Evolutionary conservation across 2,888 invertebrate genomes (phyloP).

Genomic region (Dolichopus griseipennis): DNA sequence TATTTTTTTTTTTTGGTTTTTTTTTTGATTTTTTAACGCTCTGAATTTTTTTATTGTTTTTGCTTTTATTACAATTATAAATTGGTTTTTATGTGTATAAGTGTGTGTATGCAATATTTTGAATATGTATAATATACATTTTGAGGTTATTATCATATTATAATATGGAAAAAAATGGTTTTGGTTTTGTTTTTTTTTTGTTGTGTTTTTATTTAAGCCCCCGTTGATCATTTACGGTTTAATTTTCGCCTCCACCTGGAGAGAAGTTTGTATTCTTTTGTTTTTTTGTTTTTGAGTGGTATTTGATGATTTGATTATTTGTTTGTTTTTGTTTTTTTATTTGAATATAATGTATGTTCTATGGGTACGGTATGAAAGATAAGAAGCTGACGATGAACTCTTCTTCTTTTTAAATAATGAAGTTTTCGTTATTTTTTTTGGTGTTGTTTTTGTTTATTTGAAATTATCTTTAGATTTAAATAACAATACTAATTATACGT

Average conservation of each 20-base stretch:
- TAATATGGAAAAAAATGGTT: too few relatives aligned
- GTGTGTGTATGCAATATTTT: too few relatives aligned
- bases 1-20: slow-evolving; percentile 6
- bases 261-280: neutral
- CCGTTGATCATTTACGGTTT: slow-evolving; percentile 17
- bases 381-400: slow-evolving; percentile 12
- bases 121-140: too few relatives aligned
- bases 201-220: slow-evolving; percentile 16
- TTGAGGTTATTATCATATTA: too few relatives aligned
- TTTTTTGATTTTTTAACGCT: slow-evolving; percentile 14
- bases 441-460: neutral
- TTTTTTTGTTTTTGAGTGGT: neutral
- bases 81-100: too few relatives aligned
- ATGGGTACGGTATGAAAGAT: neutral
- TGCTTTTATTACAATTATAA: neutral
- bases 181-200: slow-evolving; percentile 8
- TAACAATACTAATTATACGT: slow-evolving; percentile 4
- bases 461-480: neutral
- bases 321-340: neutral
- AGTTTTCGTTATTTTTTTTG: neutral
- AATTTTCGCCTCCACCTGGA: slow-evolving; percentile 17
- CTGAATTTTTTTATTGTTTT: neutral
- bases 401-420: neutral
- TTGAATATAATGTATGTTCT: neutral
- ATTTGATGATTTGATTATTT: neutral